These are phyloP conservation scores for Pinctada fucata DNA, from an alignment of 2,888 invertebrate genomes.

Conservation along the genomic window DNA sequence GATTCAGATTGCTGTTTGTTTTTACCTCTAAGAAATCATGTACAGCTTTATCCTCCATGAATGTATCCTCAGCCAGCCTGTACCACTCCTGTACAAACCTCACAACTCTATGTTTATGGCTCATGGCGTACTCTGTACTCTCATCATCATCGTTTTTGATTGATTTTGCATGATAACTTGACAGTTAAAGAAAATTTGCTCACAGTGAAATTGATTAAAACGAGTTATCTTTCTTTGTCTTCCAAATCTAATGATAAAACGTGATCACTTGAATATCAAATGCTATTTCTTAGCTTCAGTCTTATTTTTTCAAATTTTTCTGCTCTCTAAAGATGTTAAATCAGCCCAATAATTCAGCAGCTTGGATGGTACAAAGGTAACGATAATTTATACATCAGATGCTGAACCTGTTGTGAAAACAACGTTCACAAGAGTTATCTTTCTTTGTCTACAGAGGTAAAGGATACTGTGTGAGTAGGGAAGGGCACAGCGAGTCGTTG, in stretches of 20 bases:
- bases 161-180: constrained; percentile 68
- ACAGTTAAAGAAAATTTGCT: constrained; percentile 48
- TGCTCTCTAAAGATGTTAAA: no score
- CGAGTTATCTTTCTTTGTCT: background rate
- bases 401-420: no score
- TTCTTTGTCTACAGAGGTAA: constrained; percentile 27
- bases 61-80: constrained; percentile 84
- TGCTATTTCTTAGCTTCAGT: no score
- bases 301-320: no score
- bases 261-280: constrained; percentile 74
- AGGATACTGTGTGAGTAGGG: constrained; percentile 85
- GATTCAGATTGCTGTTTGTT: no score
- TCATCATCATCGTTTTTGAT: constrained; percentile 63
- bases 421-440: background rate
- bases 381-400: no score
- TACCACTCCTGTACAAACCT: constrained; percentile 89
- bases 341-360: no score
- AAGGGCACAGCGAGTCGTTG: constrained; percentile 85
- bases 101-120: constrained; percentile 85
- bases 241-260: constrained; percentile 81
- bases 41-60: constrained; percentile 85
- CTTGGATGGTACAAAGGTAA: no score
- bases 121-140: constrained; percentile 66
- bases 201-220: background rate
- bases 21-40: constrained; percentile 85